A percentile compares a stretch with the other conserved stretches of the same genome.
phyloP scores from a whole-genome alignment of 2,888 invertebrate species.

The Trachelus iudaicus region DNA sequence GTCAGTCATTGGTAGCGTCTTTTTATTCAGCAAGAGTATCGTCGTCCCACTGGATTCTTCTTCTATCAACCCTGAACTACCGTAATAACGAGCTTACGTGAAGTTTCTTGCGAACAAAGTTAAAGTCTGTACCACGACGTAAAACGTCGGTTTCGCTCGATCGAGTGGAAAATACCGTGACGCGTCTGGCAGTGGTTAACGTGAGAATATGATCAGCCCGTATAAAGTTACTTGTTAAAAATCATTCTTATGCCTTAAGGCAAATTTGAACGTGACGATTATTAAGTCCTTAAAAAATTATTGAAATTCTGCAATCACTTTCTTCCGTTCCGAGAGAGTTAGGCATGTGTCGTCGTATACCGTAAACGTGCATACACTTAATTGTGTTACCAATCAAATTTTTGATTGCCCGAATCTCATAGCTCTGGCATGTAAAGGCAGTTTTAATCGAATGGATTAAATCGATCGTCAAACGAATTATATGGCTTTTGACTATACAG shows the following conservation, averaged over 20 bases:
- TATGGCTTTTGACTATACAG: neutral
- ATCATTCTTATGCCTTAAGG: neutral
- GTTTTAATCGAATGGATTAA: neutral
- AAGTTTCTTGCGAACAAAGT: neutral
- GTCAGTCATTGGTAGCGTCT: neutral
- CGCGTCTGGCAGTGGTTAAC: neutral
- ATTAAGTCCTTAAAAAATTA: neutral
- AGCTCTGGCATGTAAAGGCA: neutral
- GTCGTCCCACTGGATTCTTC: neutral
- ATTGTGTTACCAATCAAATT: slow-evolving; percentile 14
- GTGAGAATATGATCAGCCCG: neutral
- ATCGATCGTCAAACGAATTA: neutral
- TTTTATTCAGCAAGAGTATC: neutral
- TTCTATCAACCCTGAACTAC: neutral
- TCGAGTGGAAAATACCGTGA: neutral
- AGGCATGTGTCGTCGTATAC: neutral
- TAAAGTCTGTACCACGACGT: neutral
- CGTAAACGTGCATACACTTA: neutral
- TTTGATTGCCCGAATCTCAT: neutral
- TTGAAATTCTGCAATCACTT: neutral
- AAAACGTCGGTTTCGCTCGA: neutral
- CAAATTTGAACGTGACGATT: neutral
- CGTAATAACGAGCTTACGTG: neutral
- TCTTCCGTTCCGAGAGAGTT: neutral
- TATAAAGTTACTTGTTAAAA: neutral